Percentiles rank a stretch among this genome's conserved stretches.
These are phyloP conservation scores for Girardia tigrina DNA, from an alignment of 2,888 invertebrate genomes.

Conservation along the genomic window DNA sequence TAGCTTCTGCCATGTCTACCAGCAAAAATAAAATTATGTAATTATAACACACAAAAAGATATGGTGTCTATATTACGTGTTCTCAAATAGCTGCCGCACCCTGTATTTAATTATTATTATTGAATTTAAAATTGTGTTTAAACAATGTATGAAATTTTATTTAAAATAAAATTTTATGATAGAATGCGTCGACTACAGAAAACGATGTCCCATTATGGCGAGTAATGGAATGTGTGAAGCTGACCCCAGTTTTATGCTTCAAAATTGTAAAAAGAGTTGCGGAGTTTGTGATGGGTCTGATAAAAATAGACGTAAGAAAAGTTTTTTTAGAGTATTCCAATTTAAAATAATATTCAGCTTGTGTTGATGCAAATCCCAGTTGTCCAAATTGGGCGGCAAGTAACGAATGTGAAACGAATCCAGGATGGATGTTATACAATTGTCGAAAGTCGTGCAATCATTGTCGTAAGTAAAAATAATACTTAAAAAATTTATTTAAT, in stretches of 20 bases:
- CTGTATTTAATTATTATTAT: too few species aligned
- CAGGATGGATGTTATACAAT: conserved; percentile 1
- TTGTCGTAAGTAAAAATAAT: conserved; percentile 1
- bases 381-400: neutral
- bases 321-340: neutral
- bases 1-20: too few species aligned
- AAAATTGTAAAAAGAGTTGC: conserved; percentile 1
- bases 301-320: neutral
- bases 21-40: too few species aligned
- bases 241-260: neutral
- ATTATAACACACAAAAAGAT: too few species aligned
- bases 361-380: neutral
- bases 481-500: too few species aligned
- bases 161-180: neutral
- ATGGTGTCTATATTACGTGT: too few species aligned
- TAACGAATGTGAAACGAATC: neutral
- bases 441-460: conserved; percentile 5
- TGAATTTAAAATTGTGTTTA: too few species aligned
- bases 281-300: neutral
- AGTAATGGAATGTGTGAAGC: neutral
- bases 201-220: neutral
- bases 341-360: neutral
- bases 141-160: too few species aligned
- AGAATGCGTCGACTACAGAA: neutral
- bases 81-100: too few species aligned